These are phyloP conservation scores for Lucilia cuprina DNA, from an alignment of 1,140 invertebrate genomes.

Conservation along the genomic window DNA sequence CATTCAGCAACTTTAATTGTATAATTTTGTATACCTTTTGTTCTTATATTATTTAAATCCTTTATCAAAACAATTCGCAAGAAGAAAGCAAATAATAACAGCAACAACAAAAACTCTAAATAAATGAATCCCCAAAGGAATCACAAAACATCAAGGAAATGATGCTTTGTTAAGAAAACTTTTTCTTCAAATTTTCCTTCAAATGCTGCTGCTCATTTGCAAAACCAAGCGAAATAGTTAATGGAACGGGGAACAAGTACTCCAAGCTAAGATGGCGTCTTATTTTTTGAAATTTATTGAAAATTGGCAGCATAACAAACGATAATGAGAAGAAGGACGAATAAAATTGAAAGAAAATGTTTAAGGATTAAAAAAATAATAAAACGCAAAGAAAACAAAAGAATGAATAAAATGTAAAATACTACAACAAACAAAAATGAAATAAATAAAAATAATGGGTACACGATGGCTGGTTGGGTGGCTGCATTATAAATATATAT, in stretches of 20 bases:
- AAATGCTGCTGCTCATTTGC: neutral
- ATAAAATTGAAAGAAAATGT: conserved; percentile 1
- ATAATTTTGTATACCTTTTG: neutral
- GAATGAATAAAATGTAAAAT: neutral
- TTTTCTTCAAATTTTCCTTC: neutral
- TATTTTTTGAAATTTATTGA: conserved; percentile 32
- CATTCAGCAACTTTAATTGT: neutral
- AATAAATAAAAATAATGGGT: conserved; percentile 36
- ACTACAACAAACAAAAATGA: neutral
- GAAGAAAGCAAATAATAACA: conserved; percentile 18
- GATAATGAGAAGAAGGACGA: neutral
- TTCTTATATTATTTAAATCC: conserved; percentile 18
- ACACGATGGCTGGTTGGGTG: neutral
- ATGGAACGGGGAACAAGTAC: neutral
- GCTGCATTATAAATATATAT: no score
- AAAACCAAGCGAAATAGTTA: neutral
- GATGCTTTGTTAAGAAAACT: neutral
- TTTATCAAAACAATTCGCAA: neutral
- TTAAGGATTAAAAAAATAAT: neutral
- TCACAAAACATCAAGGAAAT: conserved; percentile 17
- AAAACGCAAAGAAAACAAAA: neutral
- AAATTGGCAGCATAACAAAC: conserved; percentile 29
- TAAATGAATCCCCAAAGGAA: conserved; percentile 1
- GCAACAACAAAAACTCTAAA: neutral
- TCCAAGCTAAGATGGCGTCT: conserved; percentile 8